Conservation (phyloP, 1,140 invertebrate species). For the Copidosoma floridanum region DNA sequence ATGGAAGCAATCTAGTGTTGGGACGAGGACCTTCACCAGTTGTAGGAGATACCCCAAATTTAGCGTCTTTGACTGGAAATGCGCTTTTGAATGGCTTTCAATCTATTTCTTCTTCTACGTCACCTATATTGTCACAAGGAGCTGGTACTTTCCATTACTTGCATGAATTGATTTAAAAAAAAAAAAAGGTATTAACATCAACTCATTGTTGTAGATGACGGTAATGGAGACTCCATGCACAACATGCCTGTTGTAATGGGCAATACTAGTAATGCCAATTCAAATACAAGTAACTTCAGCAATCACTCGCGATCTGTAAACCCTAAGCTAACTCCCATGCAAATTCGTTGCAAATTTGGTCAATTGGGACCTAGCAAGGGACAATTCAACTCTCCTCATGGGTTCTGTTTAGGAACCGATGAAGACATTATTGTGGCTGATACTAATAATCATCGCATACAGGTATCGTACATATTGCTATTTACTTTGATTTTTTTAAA, state of each 20-base stretch:
- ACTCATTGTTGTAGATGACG: slow-evolving; percentile 41
- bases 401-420: slow-evolving; percentile 90
- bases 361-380: slow-evolving; percentile 86
- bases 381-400: slow-evolving; percentile 95
- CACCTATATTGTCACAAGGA: slow-evolving; percentile 61
- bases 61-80: slow-evolving; percentile 54
- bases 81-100: slow-evolving; percentile 59
- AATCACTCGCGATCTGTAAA: slow-evolving; percentile 63
- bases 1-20: slow-evolving; percentile 49
- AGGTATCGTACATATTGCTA: too few species aligned
- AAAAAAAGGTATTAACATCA: slow-evolving; percentile 9
- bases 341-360: slow-evolving; percentile 90
- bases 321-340: slow-evolving; percentile 73
- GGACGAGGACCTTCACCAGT: slow-evolving; percentile 58
- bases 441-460: slow-evolving; percentile 94
- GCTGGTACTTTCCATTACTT: slow-evolving; percentile 42
- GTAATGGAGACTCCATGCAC: slow-evolving; percentile 51
- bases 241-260: slow-evolving; percentile 46
- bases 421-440: slow-evolving; percentile 95
- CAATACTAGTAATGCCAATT: slow-evolving; percentile 42
- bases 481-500: background rate
- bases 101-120: slow-evolving; percentile 62
- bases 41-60: slow-evolving; percentile 52
- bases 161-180: too few species aligned
- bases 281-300: slow-evolving; percentile 56